These are phyloP conservation scores for Theristus sp. DNA, from an alignment of 2,888 invertebrate species.

Conservation along the genomic window DNA sequence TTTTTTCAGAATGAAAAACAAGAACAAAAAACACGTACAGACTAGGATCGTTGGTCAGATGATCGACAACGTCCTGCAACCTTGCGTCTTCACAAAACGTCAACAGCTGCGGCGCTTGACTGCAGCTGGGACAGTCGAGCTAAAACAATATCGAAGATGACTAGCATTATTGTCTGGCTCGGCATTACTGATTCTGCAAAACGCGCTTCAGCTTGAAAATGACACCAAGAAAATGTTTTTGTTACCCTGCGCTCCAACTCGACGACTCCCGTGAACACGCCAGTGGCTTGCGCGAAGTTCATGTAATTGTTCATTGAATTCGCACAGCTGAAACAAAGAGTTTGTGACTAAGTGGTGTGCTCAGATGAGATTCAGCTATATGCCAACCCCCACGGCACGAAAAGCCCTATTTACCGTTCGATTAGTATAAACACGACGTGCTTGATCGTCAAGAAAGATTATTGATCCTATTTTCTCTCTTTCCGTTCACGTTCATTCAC, in stretches of 20 bases:
- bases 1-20: no score
- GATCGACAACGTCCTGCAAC: conserved; percentile 59
- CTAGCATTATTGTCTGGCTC: no score
- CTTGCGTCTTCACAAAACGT: conserved; percentile 38
- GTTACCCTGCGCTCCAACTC: conserved; percentile 67
- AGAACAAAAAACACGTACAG: conserved; percentile 38
- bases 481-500: no score
- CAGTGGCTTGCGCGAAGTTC: conserved; percentile 83
- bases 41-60: conserved; percentile 52
- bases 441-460: no score
- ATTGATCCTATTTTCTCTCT: no score
- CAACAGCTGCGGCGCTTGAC: conserved; percentile 27
- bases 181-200: no score
- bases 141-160: conserved; percentile 9
- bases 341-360: no score
- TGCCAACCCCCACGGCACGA: no score
- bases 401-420: no score
- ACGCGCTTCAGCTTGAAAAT: no score
- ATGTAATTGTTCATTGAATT: conserved; percentile 80
- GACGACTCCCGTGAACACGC: conserved; percentile 85
- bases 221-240: conserved; percentile 5
- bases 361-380: no score
- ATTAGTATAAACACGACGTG: no score
- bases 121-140: conserved; percentile 64
- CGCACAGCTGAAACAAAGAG: conserved; percentile 64